Base-by-base conservation (phyloP, 2,888 invertebrate species). In the Diabrotica balteata region DNA sequence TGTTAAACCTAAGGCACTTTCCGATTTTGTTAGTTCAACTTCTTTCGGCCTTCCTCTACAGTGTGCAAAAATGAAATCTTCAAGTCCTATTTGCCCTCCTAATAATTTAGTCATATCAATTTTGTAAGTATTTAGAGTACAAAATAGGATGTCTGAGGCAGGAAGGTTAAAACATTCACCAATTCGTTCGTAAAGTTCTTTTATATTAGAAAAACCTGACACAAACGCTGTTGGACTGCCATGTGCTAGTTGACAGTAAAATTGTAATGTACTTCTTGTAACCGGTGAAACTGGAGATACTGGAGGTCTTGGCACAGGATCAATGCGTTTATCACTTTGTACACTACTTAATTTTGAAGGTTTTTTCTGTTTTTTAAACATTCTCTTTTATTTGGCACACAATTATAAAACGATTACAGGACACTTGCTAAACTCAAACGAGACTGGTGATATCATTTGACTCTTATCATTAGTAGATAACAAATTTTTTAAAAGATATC, bases 41-140 rank as follows among this genome's bases (percentile, higher is more conserved):
- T 98, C 98, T 83, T 98, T 98, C 7, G 95, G 93, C 73, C 94
- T 91, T 8, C 98, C 98, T 90, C 95, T 97, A 80, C 92, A 89
- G 82, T 99, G 99, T 73, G 96, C 98, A 85, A 97, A 99, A 86
- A 99, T 98, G 81, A 98, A 98, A 83, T 99, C 98, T 84, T 98
- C 97, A 81, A 98, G 87, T 68, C 97, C 97, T 78, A 99, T 96
- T 87, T 98, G 98, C 11, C 97, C 96, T 8, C 97, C 97, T 67
- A 99, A 88, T 60, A 99, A 87, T 81, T 94, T 93, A 63, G 91
- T 90, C 98, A 99, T 98, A 80, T 99, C 98, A 66, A 94, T 91
- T 86, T 97, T 98, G 86, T 97, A 97, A 17, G 98, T 97, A 85
- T 99, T 99, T 73, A 98, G 86, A 43, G 99, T 99, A 85, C 98